Conservation (phyloP, 2,797 vertebrate genomes). For the Carcharodon carcharias region DNA sequence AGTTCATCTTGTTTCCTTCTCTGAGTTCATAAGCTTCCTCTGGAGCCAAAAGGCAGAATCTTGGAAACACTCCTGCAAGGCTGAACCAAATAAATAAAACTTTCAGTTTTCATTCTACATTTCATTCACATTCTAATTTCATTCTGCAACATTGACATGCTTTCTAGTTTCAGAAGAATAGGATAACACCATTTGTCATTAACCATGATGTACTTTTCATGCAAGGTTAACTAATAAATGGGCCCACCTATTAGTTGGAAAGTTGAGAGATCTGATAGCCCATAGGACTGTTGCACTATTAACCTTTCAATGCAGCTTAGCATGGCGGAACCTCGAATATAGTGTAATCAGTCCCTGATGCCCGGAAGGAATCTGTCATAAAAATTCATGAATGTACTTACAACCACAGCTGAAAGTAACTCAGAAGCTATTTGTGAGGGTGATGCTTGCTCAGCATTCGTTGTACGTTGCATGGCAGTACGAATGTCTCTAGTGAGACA, state of each 20-base stretch:
- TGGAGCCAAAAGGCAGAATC: background rate
- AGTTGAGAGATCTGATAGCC: background rate
- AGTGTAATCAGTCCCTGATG: background rate
- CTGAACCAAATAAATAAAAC: background rate
- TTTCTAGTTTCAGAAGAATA: background rate
- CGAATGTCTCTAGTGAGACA: background rate
- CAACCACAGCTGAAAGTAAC: background rate
- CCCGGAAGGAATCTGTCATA: background rate
- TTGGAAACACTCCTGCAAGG: background rate
- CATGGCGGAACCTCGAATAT: background rate
- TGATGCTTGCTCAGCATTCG: background rate
- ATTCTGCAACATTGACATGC: background rate
- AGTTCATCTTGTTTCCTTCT: background rate
- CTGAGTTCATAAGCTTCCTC: background rate
- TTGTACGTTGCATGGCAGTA: background rate
- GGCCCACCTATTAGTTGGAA: background rate
- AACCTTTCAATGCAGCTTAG: background rate
- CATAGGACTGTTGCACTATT: background rate
- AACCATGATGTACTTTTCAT: background rate
- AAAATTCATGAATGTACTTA: background rate
- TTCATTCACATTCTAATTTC: background rate
- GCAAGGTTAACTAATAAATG: background rate
- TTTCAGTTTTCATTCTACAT: background rate
- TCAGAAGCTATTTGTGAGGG: background rate
- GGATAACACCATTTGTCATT: background rate